A percentile compares a stretch with the other conserved stretches of the same genome.
phyloP scores from a whole-genome alignment of 2,113 vertebrate species.

The Mungos mungo region DNA sequence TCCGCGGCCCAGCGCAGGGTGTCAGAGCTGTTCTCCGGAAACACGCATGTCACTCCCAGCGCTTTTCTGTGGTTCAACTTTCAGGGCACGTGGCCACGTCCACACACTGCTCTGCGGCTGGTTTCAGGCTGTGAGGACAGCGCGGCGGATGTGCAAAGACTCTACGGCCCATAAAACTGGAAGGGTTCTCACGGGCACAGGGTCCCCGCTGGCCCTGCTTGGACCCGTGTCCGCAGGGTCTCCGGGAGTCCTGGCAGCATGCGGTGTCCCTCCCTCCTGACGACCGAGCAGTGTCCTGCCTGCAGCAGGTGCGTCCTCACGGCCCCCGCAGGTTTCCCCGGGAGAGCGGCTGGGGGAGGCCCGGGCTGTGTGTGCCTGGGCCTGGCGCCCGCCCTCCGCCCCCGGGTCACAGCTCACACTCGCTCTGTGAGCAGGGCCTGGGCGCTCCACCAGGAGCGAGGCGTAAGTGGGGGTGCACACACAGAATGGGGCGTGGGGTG shows the following conservation, averaged over 20 bases:
- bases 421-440: neutral
- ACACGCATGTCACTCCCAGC: fast-evolving
- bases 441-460: neutral
- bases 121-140: neutral
- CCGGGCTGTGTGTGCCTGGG: neutral
- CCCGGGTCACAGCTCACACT: neutral
- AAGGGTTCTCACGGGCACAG: neutral
- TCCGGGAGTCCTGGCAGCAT: neutral
- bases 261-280: neutral
- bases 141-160: neutral
- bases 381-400: neutral
- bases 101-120: neutral
- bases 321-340: neutral
- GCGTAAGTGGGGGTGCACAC: neutral
- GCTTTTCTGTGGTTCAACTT: neutral
- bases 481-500: neutral
- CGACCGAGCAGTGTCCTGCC: neutral
- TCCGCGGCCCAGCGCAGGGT: fast-evolving
- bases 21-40: neutral
- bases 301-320: neutral
- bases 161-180: neutral
- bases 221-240: neutral
- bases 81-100: fast-evolving
- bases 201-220: neutral
- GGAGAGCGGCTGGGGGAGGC: neutral